A percentile compares a stretch with the other conserved stretches of the same genome.
Conservation (phyloP, 2,888 invertebrate species). For the Eilema sororculum region DNA sequence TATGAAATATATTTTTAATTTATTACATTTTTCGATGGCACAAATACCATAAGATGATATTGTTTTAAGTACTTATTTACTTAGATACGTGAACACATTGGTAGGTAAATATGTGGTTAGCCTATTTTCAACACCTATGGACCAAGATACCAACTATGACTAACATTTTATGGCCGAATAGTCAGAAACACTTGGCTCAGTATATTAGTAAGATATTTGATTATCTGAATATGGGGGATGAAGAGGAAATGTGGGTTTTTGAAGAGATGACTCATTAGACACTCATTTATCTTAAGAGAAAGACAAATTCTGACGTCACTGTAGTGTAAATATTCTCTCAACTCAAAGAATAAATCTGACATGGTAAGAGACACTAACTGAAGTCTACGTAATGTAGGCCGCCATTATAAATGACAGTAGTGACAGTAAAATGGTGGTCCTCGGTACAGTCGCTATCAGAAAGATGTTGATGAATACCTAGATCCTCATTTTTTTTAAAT, state of each 20-base stretch:
- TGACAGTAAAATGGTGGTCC: not conserved
- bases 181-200: not conserved
- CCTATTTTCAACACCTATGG: no score
- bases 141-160: not conserved
- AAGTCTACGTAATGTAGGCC: not conserved
- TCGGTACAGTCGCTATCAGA: no score
- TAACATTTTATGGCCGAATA: not conserved
- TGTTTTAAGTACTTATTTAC: no score
- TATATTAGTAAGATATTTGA: conserved; percentile 4
- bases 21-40: no score
- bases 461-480: no score
- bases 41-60: no score
- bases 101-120: not conserved
- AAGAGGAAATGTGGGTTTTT: not conserved
- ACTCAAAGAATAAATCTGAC: not conserved
- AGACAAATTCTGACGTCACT: not conserved
- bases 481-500: no score
- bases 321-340: not conserved
- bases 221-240: conserved; percentile 6
- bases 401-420: no score
- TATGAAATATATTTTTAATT: no score
- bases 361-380: not conserved
- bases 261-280: not conserved
- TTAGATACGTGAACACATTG: no score
- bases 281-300: not conserved